phyloP scores from a whole-genome alignment of 2,888 invertebrate species.

The Hydriomena furcata region DNA sequence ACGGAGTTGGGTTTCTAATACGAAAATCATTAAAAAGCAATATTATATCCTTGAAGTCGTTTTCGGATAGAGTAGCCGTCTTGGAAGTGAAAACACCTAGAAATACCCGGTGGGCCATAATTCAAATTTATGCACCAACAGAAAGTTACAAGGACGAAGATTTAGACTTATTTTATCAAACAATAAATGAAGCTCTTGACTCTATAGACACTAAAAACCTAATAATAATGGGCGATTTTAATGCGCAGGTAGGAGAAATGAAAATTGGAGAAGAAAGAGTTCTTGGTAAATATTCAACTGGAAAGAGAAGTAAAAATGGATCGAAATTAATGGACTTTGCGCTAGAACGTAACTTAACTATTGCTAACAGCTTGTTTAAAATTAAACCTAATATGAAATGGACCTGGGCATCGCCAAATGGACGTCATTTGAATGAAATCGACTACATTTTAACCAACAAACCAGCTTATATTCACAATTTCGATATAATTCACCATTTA shows the following conservation, averaged over 20 bases:
- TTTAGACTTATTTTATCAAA: constrained; percentile 3
- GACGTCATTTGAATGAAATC: not conserved
- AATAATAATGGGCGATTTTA: constrained; percentile 32
- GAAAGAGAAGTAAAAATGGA: constrained; percentile 27
- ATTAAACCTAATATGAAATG: not conserved
- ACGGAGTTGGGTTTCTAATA: constrained; percentile 16
- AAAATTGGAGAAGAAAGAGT: constrained; percentile 13
- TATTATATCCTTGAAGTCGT: not conserved
- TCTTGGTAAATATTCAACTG: constrained; percentile 21
- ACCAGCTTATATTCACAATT: not conserved
- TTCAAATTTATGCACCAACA: constrained; percentile 13
- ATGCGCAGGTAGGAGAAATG: constrained; percentile 27
- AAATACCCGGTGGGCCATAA: not conserved
- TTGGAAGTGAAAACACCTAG: not conserved
- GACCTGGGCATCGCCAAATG: not conserved
- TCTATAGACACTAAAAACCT: constrained; percentile 18
- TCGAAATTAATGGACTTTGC: constrained; percentile 9
- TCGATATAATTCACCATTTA: not conserved
- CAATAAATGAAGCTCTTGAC: not conserved
- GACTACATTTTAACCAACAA: constrained; percentile 9
- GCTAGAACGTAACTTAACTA: not conserved
- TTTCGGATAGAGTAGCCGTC: constrained; percentile 10
- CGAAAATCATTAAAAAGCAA: constrained; percentile 2
- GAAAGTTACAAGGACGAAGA: not conserved
- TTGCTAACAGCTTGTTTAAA: not conserved